These are phyloP conservation scores for Andinoacara biseriatus DNA, from an alignment of 2,113 vertebrate genomes.

Conservation along the genomic window DNA sequence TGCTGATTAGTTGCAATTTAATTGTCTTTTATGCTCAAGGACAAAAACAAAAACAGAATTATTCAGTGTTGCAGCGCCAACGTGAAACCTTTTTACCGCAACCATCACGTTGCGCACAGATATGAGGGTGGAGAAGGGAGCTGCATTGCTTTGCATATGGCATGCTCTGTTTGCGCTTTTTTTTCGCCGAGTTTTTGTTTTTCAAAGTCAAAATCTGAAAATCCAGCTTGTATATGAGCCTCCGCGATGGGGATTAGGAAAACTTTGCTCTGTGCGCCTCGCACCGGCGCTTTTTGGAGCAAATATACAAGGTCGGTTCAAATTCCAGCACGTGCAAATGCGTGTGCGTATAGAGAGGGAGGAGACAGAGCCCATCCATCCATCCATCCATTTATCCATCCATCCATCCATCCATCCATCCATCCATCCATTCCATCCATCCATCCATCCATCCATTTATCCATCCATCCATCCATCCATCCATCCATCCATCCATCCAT, in stretches of 20 bases:
- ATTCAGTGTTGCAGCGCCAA: background rate
- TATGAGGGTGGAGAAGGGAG: slow-evolving; percentile 42
- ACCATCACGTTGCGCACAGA: slow-evolving; percentile 46
- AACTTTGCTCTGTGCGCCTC: slow-evolving; percentile 25
- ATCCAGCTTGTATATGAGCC: background rate
- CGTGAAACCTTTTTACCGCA: slow-evolving; percentile 59
- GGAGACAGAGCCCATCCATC: background rate
- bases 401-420: too few relatives aligned
- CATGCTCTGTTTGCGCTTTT: slow-evolving; percentile 45
- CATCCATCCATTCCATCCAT: background rate
- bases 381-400: too few relatives aligned
- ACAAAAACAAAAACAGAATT: background rate
- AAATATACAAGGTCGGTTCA: background rate
- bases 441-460: too few relatives aligned
- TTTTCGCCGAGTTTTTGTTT: slow-evolving; percentile 13
- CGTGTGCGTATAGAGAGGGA: slow-evolving; percentile 16
- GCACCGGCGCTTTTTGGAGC: slow-evolving; percentile 23
- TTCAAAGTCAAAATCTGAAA: background rate
- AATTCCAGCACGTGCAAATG: slow-evolving; percentile 19
- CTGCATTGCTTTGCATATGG: slow-evolving; percentile 81
- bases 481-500: background rate
- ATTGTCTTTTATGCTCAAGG: background rate
- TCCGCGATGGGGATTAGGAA: background rate
- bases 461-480: too few relatives aligned
- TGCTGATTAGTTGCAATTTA: background rate